These are phyloP conservation scores for Athripsodes cinereus DNA, from an alignment of 2,888 invertebrate species.

Conservation along the genomic window DNA sequence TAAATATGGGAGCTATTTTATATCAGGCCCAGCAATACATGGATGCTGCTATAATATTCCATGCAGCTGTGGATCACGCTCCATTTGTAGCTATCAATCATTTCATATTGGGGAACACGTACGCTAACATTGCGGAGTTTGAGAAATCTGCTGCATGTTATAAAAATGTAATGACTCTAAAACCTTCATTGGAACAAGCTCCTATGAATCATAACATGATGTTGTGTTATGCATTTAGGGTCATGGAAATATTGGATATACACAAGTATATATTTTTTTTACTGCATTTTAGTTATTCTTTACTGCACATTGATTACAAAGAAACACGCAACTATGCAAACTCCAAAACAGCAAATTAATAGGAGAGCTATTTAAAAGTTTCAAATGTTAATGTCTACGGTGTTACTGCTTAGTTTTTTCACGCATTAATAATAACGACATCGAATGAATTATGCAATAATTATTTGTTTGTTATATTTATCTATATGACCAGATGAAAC, in stretches of 20 bases:
- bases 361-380: no score
- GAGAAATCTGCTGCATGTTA: constrained; percentile 63
- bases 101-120: constrained; percentile 67
- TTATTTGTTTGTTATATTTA: no score
- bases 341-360: no score
- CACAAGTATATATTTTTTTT: constrained; percentile 52
- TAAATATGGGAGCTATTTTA: constrained; percentile 67
- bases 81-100: constrained; percentile 55
- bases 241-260: constrained; percentile 54
- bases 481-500: no score
- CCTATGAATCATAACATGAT: constrained; percentile 58
- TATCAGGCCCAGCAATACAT: constrained; percentile 60
- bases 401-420: no score
- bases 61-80: constrained; percentile 67
- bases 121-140: constrained; percentile 63
- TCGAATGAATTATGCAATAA: no score
- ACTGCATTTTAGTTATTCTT: no score
- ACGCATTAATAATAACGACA: no score
- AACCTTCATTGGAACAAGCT: constrained; percentile 57
- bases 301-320: no score
- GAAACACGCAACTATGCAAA: no score
- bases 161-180: constrained; percentile 59
- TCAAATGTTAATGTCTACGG: no score
- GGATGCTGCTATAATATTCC: constrained; percentile 67
- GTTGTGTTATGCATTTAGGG: constrained; percentile 60